Base-by-base conservation (phyloP, 2,888 invertebrate species). In the Agriopis marginaria region DNA sequence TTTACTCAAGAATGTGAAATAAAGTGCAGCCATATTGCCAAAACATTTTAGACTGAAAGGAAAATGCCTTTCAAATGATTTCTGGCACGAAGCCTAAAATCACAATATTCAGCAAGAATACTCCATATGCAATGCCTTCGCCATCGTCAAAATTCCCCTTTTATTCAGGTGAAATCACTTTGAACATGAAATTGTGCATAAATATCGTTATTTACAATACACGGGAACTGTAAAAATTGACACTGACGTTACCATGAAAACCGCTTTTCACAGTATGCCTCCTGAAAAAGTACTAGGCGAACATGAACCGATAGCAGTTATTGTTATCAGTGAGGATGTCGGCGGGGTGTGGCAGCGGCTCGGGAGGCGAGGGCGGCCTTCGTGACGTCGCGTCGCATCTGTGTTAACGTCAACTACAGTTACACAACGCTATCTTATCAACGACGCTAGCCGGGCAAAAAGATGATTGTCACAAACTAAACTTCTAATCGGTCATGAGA, bases 231-330 rank as follows among this genome's bases (percentile, higher is more conserved):
- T 67, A 73, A 68, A 68, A 66, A 56, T 47, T 4, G 40, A n/a
- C n/a, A 58, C 63, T 79, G 78, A 86, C 83, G 85, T 85, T 78
- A 76, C 71, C 55, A 81, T 86, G 89, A 89, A 92, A 91, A 88
- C 74, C 78, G 79, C 81, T 89, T 89, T 89, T 85, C 86, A 86
- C 85, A 68, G 76, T 77, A 82, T 78, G 71, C 71, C 81, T 83
- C 82, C 91, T 93, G 92, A 92, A 92, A 92, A 87, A 86, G 88
- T 92, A 93, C 93, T 86, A 93, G 93, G 93, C 91, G 81, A 88
- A 75, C 91, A 92, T 90, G 79, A 89, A 74, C 79, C 77, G 81
- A 81, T 81, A 85, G 88, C 78, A 85, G 89, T 87, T 79, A 88
- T 88, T 87, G 90, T 90, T 91, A 90, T 90, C 92, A 89, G 81